phyloP scores from a whole-genome alignment of 2,113 vertebrate species.

The Callaeas wilsoni region DNA sequence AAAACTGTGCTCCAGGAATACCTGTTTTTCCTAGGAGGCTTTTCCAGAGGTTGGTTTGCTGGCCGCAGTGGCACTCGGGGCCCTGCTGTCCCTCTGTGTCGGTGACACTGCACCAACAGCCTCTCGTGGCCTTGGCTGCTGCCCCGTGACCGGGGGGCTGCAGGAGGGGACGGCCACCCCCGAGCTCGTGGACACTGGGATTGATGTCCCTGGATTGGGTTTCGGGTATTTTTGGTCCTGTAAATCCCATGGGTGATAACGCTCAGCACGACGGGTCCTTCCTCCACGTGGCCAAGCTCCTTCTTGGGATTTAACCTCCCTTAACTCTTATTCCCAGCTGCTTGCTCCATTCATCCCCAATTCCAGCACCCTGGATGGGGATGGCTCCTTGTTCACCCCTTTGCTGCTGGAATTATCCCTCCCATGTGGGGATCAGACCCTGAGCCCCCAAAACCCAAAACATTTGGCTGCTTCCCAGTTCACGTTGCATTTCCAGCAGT shows the following conservation, averaged over 20 bases:
- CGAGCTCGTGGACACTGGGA: accelerated
- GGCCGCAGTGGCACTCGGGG: neutral
- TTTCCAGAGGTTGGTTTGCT: neutral
- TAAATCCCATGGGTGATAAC: neutral
- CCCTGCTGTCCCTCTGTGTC: neutral
- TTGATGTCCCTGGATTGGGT: neutral
- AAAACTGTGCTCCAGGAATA: accelerated
- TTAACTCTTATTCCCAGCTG: neutral
- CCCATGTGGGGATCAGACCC: accelerated
- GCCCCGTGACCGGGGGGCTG: accelerated
- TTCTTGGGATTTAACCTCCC: neutral
- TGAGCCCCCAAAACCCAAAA: neutral
- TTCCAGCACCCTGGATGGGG: neutral
- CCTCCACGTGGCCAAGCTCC: neutral
- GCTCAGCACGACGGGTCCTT: accelerated
- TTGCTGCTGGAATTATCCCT: neutral
- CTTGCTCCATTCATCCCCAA: neutral
- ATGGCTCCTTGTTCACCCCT: neutral
- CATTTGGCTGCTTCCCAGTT: accelerated
- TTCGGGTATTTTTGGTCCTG: neutral
- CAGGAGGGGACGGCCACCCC: neutral
- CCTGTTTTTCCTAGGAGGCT: accelerated
- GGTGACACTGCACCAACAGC: neutral
- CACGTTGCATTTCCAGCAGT: accelerated
- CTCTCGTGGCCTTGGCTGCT: accelerated